phyloP scores from a whole-genome alignment of 2,797 vertebrate genomes.

The Acropternis orthonyx region DNA sequence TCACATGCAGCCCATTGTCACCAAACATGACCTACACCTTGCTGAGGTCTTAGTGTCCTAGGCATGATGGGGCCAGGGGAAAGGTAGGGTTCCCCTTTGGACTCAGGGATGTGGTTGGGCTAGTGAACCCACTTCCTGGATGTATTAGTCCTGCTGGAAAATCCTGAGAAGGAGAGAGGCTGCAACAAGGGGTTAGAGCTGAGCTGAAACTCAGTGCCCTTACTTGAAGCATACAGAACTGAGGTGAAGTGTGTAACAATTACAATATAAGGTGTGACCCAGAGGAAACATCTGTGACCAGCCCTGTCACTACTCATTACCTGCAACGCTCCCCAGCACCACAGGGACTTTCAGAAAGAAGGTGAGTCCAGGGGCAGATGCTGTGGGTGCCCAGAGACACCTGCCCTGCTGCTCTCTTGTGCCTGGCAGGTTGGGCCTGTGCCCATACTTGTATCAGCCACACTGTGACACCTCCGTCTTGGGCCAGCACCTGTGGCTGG shows the following conservation, averaged over 20 bases:
- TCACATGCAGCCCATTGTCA: neutral
- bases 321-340: accelerated
- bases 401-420: neutral
- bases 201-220: neutral
- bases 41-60: accelerated
- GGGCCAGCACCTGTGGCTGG: accelerated
- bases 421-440: neutral
- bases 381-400: accelerated
- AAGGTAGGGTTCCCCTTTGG: neutral
- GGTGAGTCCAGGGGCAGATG: neutral
- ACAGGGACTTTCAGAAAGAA: accelerated
- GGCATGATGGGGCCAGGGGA: no score
- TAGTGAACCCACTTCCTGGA: neutral
- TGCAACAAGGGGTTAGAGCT: neutral
- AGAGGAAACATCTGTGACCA: neutral
- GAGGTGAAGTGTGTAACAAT: neutral
- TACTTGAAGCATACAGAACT: neutral
- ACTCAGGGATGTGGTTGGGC: accelerated
- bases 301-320: neutral
- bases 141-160: neutral
- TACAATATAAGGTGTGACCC: neutral
- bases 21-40: accelerated
- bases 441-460: accelerated
- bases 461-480: neutral
- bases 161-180: neutral